Conservation (phyloP, 2,113 vertebrate species). For the Muntiacus reevesi region DNA sequence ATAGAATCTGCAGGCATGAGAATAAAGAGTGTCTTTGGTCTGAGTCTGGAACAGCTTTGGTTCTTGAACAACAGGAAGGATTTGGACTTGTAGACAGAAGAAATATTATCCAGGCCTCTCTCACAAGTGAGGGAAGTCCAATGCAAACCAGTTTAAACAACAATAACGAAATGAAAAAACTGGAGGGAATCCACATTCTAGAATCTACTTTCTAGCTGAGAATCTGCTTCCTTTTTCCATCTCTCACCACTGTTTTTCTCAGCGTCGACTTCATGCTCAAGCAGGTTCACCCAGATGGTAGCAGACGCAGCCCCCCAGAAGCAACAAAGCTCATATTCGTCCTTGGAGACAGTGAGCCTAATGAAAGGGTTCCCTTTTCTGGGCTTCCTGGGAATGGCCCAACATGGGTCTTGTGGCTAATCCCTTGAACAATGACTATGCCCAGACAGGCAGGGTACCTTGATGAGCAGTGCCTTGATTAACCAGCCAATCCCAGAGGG, state of each 20-base stretch:
- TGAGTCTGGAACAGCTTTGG: not conserved
- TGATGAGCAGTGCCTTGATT: not conserved
- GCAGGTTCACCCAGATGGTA: not conserved
- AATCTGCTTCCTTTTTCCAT: not conserved
- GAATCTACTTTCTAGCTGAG: not conserved
- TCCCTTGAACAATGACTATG: not conserved
- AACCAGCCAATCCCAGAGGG: not conserved
- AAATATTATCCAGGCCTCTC: not conserved
- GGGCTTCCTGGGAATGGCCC: not conserved
- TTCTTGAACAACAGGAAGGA: not conserved
- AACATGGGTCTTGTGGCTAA: rapidly evolving
- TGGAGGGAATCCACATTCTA: not conserved
- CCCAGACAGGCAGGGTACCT: not conserved
- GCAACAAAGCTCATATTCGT: not conserved
- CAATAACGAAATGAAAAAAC: not conserved
- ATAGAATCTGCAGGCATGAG: not conserved
- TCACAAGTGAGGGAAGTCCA: not conserved
- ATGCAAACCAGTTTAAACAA: not conserved
- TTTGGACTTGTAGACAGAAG: not conserved
- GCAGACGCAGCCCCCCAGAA: not conserved
- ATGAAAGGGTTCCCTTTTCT: not conserved
- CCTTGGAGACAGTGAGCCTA: not conserved
- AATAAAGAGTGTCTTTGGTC: not conserved
- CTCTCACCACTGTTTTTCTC: not conserved
- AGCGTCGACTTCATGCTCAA: not conserved